Percentiles rank a stretch among this genome's conserved stretches.
phyloP scores from a whole-genome alignment of 2,888 invertebrate species.

The Blastobasis adustella region DNA sequence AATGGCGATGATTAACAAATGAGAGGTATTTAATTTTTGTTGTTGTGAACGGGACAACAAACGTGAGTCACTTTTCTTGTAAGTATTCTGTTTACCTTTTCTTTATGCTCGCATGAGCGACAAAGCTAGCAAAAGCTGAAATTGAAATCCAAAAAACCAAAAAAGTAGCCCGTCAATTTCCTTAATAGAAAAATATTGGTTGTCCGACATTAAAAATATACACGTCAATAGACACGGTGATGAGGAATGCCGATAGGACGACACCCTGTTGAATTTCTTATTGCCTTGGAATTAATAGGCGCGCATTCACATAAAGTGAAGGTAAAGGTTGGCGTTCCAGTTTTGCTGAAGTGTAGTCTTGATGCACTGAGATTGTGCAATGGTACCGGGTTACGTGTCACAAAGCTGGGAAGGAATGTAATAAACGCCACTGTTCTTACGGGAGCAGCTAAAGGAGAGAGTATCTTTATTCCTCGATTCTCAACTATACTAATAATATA shows the following conservation, averaged over 20 bases:
- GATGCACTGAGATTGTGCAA: constrained; percentile 18
- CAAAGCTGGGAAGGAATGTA: constrained; percentile 14
- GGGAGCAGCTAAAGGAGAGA: constrained; percentile 20
- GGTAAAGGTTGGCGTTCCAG: constrained; percentile 16
- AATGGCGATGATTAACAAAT: no score
- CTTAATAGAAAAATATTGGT: no score
- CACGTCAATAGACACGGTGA: no score
- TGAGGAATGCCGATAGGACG: background rate
- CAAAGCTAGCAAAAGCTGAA: no score
- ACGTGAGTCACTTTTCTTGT: no score
- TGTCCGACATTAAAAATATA: no score
- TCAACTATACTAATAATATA: constrained; percentile 23
- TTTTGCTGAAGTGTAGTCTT: constrained; percentile 18
- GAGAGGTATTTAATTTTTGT: no score
- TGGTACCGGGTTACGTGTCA: constrained; percentile 14
- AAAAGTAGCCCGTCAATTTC: no score
- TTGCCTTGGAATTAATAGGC: constrained; percentile 22
- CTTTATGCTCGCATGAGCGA: no score
- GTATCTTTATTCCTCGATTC: constrained; percentile 23
- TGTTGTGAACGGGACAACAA: no score
- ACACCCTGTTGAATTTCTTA: constrained; percentile 22
- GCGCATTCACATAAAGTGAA: constrained; percentile 17
- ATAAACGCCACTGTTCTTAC: constrained; percentile 20
- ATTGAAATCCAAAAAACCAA: no score
- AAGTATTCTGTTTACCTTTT: no score